phyloP scores from a whole-genome alignment of 35 echinoderm and acorn worm genomes.

The Acanthaster planci region DNA sequence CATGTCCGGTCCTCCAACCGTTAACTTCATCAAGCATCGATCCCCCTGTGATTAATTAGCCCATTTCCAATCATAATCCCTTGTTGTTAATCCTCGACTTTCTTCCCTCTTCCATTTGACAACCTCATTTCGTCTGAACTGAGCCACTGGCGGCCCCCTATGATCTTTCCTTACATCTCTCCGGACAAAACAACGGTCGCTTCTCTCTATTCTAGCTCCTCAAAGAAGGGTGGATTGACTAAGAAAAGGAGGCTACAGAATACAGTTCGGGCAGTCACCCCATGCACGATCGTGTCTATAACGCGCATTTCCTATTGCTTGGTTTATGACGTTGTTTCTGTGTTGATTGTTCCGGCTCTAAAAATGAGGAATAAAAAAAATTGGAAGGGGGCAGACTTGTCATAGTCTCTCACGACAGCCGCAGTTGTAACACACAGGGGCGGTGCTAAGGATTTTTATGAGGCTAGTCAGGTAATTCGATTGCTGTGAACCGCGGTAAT shows the following conservation, averaged over 20 bases:
- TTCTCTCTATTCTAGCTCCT: neutral
- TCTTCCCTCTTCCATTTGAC: neutral
- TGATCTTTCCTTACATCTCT: neutral
- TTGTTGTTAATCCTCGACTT: neutral
- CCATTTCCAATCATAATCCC: neutral
- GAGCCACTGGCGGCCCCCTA: neutral
- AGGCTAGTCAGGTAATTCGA: conserved; percentile 2
- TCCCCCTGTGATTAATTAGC: conserved; percentile 23
- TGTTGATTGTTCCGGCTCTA: conserved; percentile 10
- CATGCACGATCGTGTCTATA: too few relatives aligned
- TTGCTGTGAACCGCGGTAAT: neutral
- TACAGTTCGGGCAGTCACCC: neutral
- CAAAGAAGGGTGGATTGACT: neutral
- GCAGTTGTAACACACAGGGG: neutral
- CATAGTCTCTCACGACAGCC: neutral
- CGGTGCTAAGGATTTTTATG: neutral
- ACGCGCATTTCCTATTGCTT: neutral
- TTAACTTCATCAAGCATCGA: neutral
- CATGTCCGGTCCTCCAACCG: too few relatives aligned
- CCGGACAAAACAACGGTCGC: neutral
- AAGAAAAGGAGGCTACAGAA: neutral
- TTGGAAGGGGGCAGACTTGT: neutral
- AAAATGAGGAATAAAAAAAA: neutral
- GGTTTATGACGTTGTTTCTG: conserved; percentile 13
- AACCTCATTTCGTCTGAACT: neutral